These are phyloP conservation scores for Takifugu rubripes DNA, from an alignment of 2,797 vertebrate species.

Conservation along the genomic window DNA sequence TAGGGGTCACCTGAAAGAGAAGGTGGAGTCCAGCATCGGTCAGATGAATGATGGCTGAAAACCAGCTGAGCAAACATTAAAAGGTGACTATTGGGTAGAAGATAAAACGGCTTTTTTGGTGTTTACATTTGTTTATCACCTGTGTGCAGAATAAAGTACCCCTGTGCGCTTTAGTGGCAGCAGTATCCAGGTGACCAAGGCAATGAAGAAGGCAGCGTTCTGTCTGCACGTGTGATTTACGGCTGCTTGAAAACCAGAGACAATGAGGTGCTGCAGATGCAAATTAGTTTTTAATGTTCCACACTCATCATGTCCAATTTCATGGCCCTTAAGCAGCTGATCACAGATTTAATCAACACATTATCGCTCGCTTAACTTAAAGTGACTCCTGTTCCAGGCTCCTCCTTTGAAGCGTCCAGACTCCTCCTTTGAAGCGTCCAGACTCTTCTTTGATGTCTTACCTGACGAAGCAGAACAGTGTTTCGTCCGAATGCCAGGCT, in stretches of 20 bases:
- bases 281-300: conserved; percentile 79
- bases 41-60: not conserved
- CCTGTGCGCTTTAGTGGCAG: not conserved
- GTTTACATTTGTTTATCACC: too few relatives aligned
- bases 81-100: too few relatives aligned
- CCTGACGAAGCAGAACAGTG: too few relatives aligned
- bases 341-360: conserved; percentile 73
- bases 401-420: not conserved
- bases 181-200: conserved; percentile 42
- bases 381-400: conserved; percentile 43
- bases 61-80: too few relatives aligned
- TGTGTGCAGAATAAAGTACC: too few relatives aligned
- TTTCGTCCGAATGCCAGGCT: too few relatives aligned
- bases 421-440: too few relatives aligned
- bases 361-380: conserved; percentile 71
- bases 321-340: conserved; percentile 74
- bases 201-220: conserved; percentile 42
- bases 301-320: conserved; percentile 80
- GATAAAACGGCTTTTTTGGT: too few relatives aligned
- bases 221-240: conserved; percentile 66
- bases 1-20: conserved; percentile 29
- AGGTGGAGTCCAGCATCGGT: not conserved
- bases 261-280: conserved; percentile 69
- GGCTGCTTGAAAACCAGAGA: conserved; percentile 60
- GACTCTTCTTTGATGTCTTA: too few relatives aligned